Evolutionary conservation across 1,140 invertebrate species (phyloP).

Genomic region (Hypsibius dujardini): DNA sequence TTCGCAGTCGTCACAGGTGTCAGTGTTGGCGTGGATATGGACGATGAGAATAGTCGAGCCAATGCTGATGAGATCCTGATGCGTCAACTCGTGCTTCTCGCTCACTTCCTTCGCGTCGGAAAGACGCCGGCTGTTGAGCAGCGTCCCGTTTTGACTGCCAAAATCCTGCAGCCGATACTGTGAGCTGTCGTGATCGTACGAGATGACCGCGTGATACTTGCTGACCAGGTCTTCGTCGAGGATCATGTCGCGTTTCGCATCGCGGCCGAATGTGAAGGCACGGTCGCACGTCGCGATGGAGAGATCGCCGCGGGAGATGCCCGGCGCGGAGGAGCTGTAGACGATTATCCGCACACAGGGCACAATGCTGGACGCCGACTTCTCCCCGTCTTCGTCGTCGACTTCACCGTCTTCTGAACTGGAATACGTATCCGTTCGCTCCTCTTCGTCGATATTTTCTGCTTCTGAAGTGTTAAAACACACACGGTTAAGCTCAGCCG

Average conservation of each 20-base stretch:
- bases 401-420: slow-evolving; percentile 10
- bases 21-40: slow-evolving; percentile 21
- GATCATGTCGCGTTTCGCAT: not conserved
- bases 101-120: slow-evolving; percentile 51
- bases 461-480: no score
- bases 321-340: not conserved
- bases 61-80: slow-evolving; percentile 49
- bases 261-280: not conserved
- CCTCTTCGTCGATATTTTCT: no score
- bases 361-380: not conserved
- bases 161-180: slow-evolving; percentile 55
- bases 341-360: slow-evolving; percentile 6
- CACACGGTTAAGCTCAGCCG: no score
- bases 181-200: slow-evolving; percentile 29
- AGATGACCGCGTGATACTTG: slow-evolving; percentile 44
- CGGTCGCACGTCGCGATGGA: slow-evolving; percentile 13
- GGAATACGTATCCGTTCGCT: not conserved
- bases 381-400: not conserved
- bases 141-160: slow-evolving; percentile 69
- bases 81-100: slow-evolving; percentile 41
- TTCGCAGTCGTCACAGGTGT: slow-evolving; percentile 22
- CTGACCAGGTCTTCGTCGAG: slow-evolving; percentile 11
- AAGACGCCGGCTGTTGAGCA: slow-evolving; percentile 56
- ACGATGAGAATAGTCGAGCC: slow-evolving; percentile 56
- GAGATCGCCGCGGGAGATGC: not conserved